phyloP scores from a whole-genome alignment of 1,140 invertebrate species.

The Hyles euphorbiae region DNA sequence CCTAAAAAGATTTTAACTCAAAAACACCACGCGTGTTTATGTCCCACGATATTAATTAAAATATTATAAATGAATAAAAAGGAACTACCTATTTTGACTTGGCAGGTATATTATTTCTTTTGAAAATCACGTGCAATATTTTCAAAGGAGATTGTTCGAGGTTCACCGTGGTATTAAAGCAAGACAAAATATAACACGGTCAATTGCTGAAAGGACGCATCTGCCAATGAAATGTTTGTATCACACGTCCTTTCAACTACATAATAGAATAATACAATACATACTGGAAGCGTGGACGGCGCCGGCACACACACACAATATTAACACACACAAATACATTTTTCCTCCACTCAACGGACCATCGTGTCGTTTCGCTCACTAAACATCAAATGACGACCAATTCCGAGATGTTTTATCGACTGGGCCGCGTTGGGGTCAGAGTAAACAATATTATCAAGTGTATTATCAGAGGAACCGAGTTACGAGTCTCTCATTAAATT shows the following conservation, averaged over 20 bases:
- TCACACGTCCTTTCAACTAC: no score
- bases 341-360: constrained; percentile 21
- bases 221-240: no score
- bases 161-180: background rate
- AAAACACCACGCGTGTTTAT: no score
- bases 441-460: constrained; percentile 54
- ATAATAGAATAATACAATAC: constrained; percentile 17
- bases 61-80: no score
- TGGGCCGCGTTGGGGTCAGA: constrained; percentile 53
- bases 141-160: no score
- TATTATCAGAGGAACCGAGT: constrained; percentile 21
- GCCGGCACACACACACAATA: constrained; percentile 55
- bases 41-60: no score
- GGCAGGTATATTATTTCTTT: no score
- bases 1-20: no score
- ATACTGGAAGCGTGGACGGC: constrained; percentile 50
- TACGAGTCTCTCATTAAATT: background rate
- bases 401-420: constrained; percentile 39
- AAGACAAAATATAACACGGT: background rate
- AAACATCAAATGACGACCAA: constrained; percentile 49
- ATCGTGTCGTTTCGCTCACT: constrained; percentile 35
- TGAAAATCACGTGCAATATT: no score
- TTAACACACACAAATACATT: constrained; percentile 59
- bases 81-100: no score
- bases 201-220: no score